phyloP scores from a whole-genome alignment of 2,113 vertebrate species.

The Meriones unguiculatus region DNA sequence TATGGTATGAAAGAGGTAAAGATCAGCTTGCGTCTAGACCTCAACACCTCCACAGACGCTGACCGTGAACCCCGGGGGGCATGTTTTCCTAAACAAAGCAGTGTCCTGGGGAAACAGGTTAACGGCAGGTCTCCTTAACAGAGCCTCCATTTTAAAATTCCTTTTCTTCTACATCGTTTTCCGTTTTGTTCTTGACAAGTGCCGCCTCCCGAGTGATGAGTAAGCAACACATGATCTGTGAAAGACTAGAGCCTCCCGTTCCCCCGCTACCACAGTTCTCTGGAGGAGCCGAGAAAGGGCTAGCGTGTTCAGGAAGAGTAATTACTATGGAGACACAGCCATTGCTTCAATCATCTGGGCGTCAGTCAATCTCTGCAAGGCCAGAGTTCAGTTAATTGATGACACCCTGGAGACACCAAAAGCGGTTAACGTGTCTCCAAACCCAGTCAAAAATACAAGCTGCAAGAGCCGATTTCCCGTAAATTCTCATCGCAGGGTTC shows the following conservation, averaged over 20 bases:
- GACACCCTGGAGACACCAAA: slow-evolving; percentile 87
- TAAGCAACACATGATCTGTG: slow-evolving; percentile 72
- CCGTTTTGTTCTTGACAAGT: slow-evolving; percentile 66
- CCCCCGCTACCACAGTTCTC: slow-evolving; percentile 84
- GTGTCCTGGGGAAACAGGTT: slow-evolving; percentile 51
- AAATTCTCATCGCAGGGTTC: slow-evolving; percentile 77
- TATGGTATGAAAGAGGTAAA: neutral
- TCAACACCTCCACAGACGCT: slow-evolving; percentile 11
- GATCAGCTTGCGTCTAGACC: slow-evolving; percentile 14
- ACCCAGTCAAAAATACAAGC: slow-evolving; percentile 86
- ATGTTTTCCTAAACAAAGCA: slow-evolving; percentile 57
- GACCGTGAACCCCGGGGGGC: neutral
- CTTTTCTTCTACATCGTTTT: slow-evolving; percentile 58
- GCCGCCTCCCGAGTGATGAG: slow-evolving; percentile 77
- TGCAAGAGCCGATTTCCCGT: slow-evolving; percentile 74
- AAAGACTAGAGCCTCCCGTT: slow-evolving; percentile 81
- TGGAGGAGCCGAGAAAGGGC: slow-evolving; percentile 80
- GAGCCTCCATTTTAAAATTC: slow-evolving; percentile 4
- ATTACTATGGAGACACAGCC: slow-evolving; percentile 83
- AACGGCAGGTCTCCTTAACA: slow-evolving; percentile 43
- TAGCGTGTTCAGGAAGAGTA: slow-evolving; percentile 80
- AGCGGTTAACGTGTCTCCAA: slow-evolving; percentile 88
- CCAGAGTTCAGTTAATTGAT: slow-evolving; percentile 90
- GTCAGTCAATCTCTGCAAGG: slow-evolving; percentile 87
- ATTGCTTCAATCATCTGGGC: slow-evolving; percentile 87